Conservation (phyloP, 1,140 invertebrate genomes). For the Matsumurasca onukii region DNA sequence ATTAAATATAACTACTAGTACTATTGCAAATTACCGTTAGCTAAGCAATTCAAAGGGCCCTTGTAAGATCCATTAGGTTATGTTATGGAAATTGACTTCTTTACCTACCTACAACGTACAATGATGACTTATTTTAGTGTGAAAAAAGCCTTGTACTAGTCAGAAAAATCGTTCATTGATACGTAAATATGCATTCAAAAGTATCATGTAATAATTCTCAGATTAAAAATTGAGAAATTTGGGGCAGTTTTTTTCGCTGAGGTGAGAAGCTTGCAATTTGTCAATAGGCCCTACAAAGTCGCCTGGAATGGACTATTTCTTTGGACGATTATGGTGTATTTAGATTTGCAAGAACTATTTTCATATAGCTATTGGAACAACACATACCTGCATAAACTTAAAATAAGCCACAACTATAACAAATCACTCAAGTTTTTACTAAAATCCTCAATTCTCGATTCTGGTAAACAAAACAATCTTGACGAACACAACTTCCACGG, state of each 20-base stretch:
- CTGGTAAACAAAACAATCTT: slow-evolving; percentile 54
- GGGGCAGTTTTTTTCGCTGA: slow-evolving; percentile 23
- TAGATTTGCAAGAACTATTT: background rate
- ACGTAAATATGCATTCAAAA: background rate
- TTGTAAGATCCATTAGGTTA: background rate
- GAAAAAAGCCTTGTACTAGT: no score
- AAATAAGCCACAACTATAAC: slow-evolving; percentile 40
- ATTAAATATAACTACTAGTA: background rate
- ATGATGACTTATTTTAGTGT: no score
- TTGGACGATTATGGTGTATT: background rate
- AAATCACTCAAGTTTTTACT: slow-evolving; percentile 50
- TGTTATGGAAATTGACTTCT: no score
- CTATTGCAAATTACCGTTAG: background rate
- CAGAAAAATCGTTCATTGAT: background rate
- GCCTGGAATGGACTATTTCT: background rate
- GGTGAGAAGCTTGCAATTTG: slow-evolving; percentile 19
- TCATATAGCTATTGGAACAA: background rate
- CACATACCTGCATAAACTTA: slow-evolving; percentile 56
- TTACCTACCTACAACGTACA: no score
- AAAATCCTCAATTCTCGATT: slow-evolving; percentile 15
- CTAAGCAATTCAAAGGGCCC: background rate
- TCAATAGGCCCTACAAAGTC: slow-evolving; percentile 20
- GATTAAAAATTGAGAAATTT: background rate
- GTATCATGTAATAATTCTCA: background rate
- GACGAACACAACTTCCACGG: slow-evolving; percentile 48